Evolutionary conservation across 2,888 invertebrate species (phyloP).

Genomic region (Octonoba sinensis): DNA sequence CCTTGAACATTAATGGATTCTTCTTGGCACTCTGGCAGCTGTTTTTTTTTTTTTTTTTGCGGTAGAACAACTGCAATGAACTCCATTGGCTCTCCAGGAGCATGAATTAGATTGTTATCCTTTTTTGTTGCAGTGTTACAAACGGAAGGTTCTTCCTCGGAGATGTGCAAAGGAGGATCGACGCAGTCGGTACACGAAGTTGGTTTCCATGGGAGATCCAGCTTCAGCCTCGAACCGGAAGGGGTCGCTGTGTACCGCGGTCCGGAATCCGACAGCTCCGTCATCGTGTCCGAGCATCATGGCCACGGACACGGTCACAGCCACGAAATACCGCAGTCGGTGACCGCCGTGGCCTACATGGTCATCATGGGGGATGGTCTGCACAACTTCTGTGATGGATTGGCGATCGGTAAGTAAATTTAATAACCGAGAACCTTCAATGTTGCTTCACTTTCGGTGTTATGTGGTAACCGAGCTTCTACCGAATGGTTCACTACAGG

Average conservation of each 20-base stretch:
- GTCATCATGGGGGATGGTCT: conserved; percentile 95
- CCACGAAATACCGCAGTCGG: conserved; percentile 85
- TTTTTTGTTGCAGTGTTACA: conserved; percentile 32
- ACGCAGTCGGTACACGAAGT: conserved; percentile 46
- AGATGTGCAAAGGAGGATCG: conserved; percentile 28
- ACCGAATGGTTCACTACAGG: too few relatives aligned
- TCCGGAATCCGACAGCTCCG: conserved; percentile 38
- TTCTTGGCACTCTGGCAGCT: too few relatives aligned
- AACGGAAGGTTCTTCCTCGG: conserved; percentile 30
- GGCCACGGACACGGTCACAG: conserved; percentile 90
- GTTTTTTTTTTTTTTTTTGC: too few relatives aligned
- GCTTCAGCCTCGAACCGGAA: conserved; percentile 52
- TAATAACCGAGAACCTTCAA: too few relatives aligned
- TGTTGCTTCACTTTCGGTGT: too few relatives aligned
- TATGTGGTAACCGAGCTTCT: too few relatives aligned
- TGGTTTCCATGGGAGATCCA: conserved; percentile 54
- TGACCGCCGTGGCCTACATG: conserved; percentile 95
- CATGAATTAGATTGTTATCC: neutral
- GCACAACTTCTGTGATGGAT: conserved; percentile 94
- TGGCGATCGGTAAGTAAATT: conserved; percentile 80
- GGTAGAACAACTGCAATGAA: too few relatives aligned
- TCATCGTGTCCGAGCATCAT: conserved; percentile 73
- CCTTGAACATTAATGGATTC: too few relatives aligned
- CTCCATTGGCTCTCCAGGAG: too few relatives aligned
- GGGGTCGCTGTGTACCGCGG: conserved; percentile 24